A percentile compares a stretch with the other conserved stretches of the same genome.
Evolutionary conservation across 1,140 invertebrate species (phyloP).

Genomic region (Grapholita molesta): DNA sequence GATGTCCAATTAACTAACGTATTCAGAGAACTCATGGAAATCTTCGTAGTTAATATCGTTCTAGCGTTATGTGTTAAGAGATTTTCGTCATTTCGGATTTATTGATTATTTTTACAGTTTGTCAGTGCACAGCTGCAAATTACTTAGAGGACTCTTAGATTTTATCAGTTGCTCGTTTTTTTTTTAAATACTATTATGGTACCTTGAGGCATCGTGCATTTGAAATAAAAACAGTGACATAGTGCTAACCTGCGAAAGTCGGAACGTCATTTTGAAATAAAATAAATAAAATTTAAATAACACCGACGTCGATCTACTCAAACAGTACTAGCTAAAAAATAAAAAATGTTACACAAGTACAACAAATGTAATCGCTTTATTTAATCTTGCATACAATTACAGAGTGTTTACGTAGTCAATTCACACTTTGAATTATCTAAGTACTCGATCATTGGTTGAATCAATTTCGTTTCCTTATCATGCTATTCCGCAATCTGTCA

Average conservation of each 20-base stretch:
- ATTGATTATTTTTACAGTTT: neutral
- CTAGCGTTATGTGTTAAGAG: neutral
- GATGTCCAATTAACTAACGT: neutral
- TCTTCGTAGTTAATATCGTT: neutral
- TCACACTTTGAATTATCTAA: neutral
- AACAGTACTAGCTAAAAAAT: neutral
- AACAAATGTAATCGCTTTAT: neutral
- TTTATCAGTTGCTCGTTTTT: neutral
- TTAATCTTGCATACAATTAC: neutral
- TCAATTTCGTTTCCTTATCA: neutral
- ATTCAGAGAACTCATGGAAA: neutral
- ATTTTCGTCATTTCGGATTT: neutral
- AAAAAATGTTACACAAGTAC: neutral
- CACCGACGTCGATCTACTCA: neutral
- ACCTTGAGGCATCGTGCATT: neutral
- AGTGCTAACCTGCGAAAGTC: too few relatives aligned
- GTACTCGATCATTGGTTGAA: neutral
- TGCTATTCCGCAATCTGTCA: neutral
- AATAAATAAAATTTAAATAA: neutral
- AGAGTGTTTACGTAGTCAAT: neutral
- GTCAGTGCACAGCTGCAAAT: neutral
- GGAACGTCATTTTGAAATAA: too few relatives aligned
- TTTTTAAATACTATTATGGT: neutral
- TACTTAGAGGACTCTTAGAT: neutral
- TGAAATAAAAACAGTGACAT: neutral